Evolutionary conservation across 2,888 invertebrate species (phyloP).

Genomic region (Drosophila kambysellisi): DNA sequence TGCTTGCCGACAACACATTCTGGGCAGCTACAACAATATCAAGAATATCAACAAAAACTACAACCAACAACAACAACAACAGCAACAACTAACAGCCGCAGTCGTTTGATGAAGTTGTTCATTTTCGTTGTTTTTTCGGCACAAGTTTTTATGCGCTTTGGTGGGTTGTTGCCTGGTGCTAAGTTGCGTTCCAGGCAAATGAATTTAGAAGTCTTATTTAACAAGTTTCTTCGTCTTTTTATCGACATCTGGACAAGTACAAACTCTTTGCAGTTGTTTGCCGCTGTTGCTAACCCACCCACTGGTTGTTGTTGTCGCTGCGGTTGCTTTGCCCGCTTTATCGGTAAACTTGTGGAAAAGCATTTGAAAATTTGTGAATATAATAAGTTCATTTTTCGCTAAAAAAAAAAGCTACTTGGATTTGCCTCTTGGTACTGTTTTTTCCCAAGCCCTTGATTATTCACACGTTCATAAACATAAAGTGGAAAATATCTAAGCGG

Average conservation of each 20-base stretch:
- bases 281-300: conserved; percentile 4
- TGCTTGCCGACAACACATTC: conserved; percentile 62
- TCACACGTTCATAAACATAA: conserved; percentile 4
- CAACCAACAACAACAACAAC: conserved; percentile 14
- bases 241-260: conserved; percentile 71
- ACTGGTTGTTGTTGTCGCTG: conserved; percentile 21
- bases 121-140: conserved; percentile 24
- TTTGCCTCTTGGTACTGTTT: not conserved
- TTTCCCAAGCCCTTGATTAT: conserved; percentile 12
- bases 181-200: conserved; percentile 74
- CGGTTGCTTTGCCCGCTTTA: conserved; percentile 55
- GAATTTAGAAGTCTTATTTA: conserved; percentile 81
- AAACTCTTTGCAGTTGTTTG: conserved; percentile 49
- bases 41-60: conserved; percentile 50
- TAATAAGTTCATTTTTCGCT: conserved; percentile 47
- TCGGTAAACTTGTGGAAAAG: conserved; percentile 61
- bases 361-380: conserved; percentile 61
- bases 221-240: conserved; percentile 62
- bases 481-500: not conserved
- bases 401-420: not conserved
- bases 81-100: conserved; percentile 52
- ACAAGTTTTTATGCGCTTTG: conserved; percentile 57
- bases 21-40: conserved; percentile 34
- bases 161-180: conserved; percentile 61
- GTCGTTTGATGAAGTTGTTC: conserved; percentile 76